A percentile compares a stretch with the other conserved stretches of the same genome.
These are phyloP conservation scores for Drosophila suboccidentalis DNA, from an alignment of 2,888 invertebrate genomes.

Conservation along the genomic window DNA sequence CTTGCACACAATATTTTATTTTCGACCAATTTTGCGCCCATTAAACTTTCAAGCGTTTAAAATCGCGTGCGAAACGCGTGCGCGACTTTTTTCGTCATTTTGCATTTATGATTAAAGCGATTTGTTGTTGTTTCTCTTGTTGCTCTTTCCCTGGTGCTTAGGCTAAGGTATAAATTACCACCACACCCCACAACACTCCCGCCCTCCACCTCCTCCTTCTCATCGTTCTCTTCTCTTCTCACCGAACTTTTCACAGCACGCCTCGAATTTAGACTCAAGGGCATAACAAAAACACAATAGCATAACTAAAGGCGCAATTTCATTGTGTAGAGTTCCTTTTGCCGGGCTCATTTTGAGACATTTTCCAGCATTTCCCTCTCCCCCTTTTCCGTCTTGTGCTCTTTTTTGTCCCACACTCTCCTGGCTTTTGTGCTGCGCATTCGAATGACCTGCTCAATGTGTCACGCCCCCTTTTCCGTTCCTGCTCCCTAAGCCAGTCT, in stretches of 20 bases:
- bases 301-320: constrained; percentile 30
- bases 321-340: constrained; percentile 14
- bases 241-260: neutral
- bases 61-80: constrained; percentile 40
- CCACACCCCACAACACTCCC: neutral
- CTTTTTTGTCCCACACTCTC: constrained; percentile 8
- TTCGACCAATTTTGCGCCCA: constrained; percentile 18
- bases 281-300: constrained; percentile 24
- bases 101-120: constrained; percentile 24
- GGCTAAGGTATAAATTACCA: constrained; percentile 3
- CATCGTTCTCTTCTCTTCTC: no score
- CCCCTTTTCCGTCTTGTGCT: constrained; percentile 1
- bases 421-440: constrained; percentile 56
- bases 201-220: neutral
- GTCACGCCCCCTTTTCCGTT: constrained; percentile 17
- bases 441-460: constrained; percentile 77
- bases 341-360: neutral
- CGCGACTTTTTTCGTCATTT: constrained; percentile 19
- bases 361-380: neutral
- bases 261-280: neutral
- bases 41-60: constrained; percentile 32
- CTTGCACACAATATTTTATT: constrained; percentile 11
- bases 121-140: constrained; percentile 20
- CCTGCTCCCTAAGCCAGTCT: neutral
- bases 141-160: constrained; percentile 7